Evolutionary conservation across 1,140 invertebrate species (phyloP).

Genomic region (Sarcophaga peregrina): DNA sequence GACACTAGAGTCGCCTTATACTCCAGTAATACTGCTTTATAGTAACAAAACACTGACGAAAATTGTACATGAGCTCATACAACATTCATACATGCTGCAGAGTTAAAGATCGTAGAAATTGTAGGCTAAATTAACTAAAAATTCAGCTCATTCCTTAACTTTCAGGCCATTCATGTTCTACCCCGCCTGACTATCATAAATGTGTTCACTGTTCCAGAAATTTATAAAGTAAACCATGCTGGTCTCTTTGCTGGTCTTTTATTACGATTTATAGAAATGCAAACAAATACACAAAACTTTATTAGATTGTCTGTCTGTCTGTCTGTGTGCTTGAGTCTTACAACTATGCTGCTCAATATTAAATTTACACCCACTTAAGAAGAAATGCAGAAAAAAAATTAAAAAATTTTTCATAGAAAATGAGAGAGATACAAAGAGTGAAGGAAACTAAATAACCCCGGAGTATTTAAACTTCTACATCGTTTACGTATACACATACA

Average conservation of each 20-base stretch:
- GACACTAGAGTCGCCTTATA: too few species aligned
- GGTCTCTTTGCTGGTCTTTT: not conserved
- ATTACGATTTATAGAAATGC: not conserved
- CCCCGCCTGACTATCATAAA: too few species aligned
- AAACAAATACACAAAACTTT: not conserved
- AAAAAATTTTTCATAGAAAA: not conserved
- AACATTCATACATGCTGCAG: not conserved
- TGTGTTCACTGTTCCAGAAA: too few species aligned
- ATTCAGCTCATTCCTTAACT: not conserved
- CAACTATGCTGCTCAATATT: slow-evolving; percentile 22
- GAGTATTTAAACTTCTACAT: slow-evolving; percentile 29
- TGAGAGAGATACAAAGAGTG: not conserved
- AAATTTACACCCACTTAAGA: slow-evolving; percentile 40
- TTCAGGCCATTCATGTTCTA: not conserved
- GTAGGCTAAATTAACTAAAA: not conserved
- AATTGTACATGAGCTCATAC: not conserved
- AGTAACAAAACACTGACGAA: too few species aligned
- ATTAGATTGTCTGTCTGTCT: too few species aligned
- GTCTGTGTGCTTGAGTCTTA: not conserved
- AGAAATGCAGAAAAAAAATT: slow-evolving; percentile 4
- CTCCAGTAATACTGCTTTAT: too few species aligned
- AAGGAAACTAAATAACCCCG: slow-evolving; percentile 30
- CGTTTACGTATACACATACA: not conserved
- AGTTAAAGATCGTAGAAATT: not conserved
- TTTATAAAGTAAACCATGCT: too few species aligned